phyloP scores from a whole-genome alignment of 2,797 vertebrate species.

The Periparus ater region DNA sequence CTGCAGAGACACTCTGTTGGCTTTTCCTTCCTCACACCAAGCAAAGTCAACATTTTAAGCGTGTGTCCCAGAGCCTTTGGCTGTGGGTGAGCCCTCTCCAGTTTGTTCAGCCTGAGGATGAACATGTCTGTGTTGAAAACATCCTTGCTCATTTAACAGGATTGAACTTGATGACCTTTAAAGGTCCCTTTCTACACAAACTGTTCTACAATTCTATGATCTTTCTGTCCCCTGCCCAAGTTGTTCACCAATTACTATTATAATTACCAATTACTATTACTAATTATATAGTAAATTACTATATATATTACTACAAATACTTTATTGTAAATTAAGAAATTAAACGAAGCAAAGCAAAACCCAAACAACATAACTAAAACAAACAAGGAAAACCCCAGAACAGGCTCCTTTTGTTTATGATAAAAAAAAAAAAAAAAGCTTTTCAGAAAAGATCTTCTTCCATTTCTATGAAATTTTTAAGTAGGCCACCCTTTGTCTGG shows the following conservation, averaged over 20 bases:
- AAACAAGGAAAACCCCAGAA: background rate
- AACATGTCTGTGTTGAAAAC: background rate
- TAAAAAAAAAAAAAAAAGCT: background rate
- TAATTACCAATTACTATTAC: too few relatives aligned
- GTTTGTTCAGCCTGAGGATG: background rate
- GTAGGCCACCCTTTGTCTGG: background rate
- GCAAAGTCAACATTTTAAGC: background rate
- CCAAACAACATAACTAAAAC: background rate
- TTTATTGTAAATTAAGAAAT: background rate
- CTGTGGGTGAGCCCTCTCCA: background rate
- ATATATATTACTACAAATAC: too few relatives aligned
- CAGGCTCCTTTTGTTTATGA: background rate
- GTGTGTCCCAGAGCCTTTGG: background rate
- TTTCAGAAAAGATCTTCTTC: background rate
- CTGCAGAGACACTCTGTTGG: background rate
- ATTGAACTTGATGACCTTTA: background rate
- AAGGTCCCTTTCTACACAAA: background rate
- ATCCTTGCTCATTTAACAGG: background rate
- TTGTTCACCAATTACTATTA: background rate
- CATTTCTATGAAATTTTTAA: background rate
- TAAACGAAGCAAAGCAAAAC: background rate
- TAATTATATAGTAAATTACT: too few relatives aligned
- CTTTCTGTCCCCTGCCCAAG: background rate
- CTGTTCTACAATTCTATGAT: rapidly evolving
- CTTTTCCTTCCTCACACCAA: background rate